Evolutionary conservation across 2,888 invertebrate genomes (phyloP).

Genomic region (Lasioglossum oenotherae): DNA sequence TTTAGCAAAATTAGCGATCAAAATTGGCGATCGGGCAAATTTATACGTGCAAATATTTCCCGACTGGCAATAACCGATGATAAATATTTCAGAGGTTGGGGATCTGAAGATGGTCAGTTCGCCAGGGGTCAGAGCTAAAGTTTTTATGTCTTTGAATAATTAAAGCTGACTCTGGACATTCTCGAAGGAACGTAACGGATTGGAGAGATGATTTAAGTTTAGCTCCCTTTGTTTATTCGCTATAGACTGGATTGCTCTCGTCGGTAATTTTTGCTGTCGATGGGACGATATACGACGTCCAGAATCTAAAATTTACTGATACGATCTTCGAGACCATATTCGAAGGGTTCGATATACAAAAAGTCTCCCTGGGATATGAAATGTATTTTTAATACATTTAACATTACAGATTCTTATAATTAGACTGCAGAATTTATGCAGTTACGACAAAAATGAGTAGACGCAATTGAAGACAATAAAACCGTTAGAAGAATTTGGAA

Average conservation of each 20-base stretch:
- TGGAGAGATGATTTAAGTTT: not conserved
- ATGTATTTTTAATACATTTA: not conserved
- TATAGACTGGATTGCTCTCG: not conserved
- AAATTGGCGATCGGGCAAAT: conserved; percentile 1
- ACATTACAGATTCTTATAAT: not conserved
- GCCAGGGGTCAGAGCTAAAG: not conserved
- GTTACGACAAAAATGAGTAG: too few relatives aligned
- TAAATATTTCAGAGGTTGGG: not conserved
- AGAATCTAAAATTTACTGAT: not conserved
- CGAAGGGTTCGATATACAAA: not conserved
- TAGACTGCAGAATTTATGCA: too few relatives aligned
- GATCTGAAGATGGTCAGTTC: not conserved
- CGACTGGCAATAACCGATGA: not conserved
- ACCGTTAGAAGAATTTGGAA: too few relatives aligned
- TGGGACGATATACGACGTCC: not conserved
- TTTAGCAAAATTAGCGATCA: not conserved
- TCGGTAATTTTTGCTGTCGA: not conserved
- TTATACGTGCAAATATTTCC: not conserved
- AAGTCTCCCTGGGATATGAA: not conserved
- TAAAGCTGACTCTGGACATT: not conserved
- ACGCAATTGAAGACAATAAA: too few relatives aligned
- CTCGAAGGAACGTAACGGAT: not conserved
- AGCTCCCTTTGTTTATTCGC: not conserved
- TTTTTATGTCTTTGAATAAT: not conserved
- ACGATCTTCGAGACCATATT: not conserved